Percentiles rank a stretch among this genome's conserved stretches.
These are phyloP conservation scores for Colinus virginianus DNA, from an alignment of 2,113 vertebrate species.

Conservation along the genomic window DNA sequence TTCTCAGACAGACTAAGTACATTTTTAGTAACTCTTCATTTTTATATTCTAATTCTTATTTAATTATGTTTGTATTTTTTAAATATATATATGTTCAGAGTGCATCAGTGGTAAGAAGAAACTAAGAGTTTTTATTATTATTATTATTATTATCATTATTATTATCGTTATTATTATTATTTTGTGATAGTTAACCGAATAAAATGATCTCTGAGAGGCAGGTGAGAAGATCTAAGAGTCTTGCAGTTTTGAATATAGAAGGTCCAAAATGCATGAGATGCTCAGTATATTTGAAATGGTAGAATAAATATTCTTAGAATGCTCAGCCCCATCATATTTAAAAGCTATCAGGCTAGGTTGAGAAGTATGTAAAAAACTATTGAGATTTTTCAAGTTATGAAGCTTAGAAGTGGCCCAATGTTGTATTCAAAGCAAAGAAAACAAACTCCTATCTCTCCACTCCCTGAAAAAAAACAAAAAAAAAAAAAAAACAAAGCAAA, in stretches of 20 bases:
- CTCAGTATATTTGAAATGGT: background rate
- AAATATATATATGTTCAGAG: background rate
- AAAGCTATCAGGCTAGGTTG: background rate
- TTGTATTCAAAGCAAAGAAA: background rate
- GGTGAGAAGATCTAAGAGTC: background rate
- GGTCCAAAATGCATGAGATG: background rate
- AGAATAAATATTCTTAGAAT: background rate
- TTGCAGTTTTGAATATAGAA: background rate
- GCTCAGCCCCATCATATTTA: background rate
- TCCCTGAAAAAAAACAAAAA: background rate
- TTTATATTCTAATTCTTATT: background rate
- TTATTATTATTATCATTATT: too few species aligned
- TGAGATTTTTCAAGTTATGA: background rate
- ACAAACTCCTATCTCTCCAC: background rate
- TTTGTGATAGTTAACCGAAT: background rate
- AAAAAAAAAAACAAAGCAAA: background rate
- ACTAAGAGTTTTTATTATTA: background rate
- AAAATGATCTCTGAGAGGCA: background rate
- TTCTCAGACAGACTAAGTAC: background rate
- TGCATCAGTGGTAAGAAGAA: background rate
- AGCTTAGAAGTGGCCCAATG: background rate
- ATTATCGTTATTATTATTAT: too few species aligned
- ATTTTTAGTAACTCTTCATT: background rate
- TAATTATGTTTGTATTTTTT: background rate
- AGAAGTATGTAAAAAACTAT: background rate